phyloP scores from a whole-genome alignment of 2,797 vertebrate species.

The Dicrostonyx torquatus region DNA sequence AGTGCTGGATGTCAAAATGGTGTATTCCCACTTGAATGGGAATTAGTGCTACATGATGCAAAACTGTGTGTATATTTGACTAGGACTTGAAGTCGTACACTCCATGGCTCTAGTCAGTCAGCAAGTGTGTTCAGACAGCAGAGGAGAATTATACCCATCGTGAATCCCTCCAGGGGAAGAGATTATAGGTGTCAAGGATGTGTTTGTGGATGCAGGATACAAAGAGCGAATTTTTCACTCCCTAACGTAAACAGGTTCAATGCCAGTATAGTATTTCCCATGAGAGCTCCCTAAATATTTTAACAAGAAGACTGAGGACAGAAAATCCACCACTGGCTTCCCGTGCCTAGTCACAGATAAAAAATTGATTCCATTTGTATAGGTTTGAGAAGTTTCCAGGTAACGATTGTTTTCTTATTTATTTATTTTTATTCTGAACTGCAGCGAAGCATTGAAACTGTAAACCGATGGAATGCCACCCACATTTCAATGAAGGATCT shows the following conservation, averaged over 20 bases:
- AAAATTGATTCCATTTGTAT: constrained; percentile 80
- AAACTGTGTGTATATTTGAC: constrained; percentile 68
- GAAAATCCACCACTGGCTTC: constrained; percentile 77
- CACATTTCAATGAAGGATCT: constrained; percentile 52
- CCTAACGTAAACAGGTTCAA: constrained; percentile 82
- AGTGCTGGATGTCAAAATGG: constrained; percentile 59
- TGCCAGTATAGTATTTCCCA: constrained; percentile 74
- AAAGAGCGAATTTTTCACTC: constrained; percentile 81
- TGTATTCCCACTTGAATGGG: constrained; percentile 45
- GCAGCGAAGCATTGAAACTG: constrained; percentile 63
- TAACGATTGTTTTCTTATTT: constrained; percentile 77
- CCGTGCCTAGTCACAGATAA: constrained; percentile 74
- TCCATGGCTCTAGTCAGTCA: constrained; percentile 38
- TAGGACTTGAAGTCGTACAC: constrained; percentile 75
- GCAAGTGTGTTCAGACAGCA: constrained; percentile 67
- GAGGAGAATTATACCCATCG: constrained; percentile 55
- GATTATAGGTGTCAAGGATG: constrained; percentile 71
- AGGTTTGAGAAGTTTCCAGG: constrained; percentile 80
- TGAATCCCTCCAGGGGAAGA: constrained; percentile 67
- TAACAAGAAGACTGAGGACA: constrained; percentile 73
- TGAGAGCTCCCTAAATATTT: constrained; percentile 81
- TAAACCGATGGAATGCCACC: constrained; percentile 61
- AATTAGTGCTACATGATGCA: background rate
- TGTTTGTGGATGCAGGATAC: constrained; percentile 77
- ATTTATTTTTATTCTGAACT: constrained; percentile 79